Evolutionary conservation across 1,140 invertebrate genomes (phyloP).

Genomic region (Carcinoscorpius rotundicauda): DNA sequence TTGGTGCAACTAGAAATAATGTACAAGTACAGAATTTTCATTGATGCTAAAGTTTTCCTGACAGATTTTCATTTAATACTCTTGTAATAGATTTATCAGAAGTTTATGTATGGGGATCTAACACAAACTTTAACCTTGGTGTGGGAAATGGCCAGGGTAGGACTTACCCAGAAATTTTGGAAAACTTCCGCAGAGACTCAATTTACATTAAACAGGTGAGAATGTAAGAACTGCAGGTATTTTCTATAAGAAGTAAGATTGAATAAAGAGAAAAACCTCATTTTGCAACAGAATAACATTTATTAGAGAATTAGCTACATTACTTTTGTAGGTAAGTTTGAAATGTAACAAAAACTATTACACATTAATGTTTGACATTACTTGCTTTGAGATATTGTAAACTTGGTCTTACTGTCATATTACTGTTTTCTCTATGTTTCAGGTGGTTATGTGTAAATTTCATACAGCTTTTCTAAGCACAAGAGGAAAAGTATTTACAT

Average conservation of each 20-base stretch:
- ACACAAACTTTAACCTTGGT: conserved; percentile 58
- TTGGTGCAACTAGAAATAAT: too few relatives aligned
- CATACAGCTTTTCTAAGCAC: conserved; percentile 51
- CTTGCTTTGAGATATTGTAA: too few relatives aligned
- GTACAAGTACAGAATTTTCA: too few relatives aligned
- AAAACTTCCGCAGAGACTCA: conserved; percentile 38
- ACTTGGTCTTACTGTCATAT: not conserved
- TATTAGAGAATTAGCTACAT: too few relatives aligned
- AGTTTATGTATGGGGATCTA: conserved; percentile 57
- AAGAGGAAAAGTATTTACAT: conserved; percentile 46
- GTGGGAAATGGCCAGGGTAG: conserved; percentile 35
- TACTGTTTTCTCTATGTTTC: conserved; percentile 10
- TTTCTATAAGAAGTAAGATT: too few relatives aligned
- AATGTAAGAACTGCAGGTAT: too few relatives aligned
- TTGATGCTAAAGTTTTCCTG: too few relatives aligned
- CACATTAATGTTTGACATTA: too few relatives aligned
- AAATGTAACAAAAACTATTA: too few relatives aligned
- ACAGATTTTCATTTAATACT: conserved; percentile 3
- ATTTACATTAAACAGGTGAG: conserved; percentile 32
- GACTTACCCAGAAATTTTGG: conserved; percentile 41
- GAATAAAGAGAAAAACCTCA: too few relatives aligned
- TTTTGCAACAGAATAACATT: too few relatives aligned
- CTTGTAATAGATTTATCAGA: conserved; percentile 34
- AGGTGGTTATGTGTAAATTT: conserved; percentile 53
- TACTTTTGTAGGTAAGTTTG: too few relatives aligned